Evolutionary conservation across 2,888 invertebrate genomes (phyloP).

Genomic region (Rhopalosiphum nymphaeae): DNA sequence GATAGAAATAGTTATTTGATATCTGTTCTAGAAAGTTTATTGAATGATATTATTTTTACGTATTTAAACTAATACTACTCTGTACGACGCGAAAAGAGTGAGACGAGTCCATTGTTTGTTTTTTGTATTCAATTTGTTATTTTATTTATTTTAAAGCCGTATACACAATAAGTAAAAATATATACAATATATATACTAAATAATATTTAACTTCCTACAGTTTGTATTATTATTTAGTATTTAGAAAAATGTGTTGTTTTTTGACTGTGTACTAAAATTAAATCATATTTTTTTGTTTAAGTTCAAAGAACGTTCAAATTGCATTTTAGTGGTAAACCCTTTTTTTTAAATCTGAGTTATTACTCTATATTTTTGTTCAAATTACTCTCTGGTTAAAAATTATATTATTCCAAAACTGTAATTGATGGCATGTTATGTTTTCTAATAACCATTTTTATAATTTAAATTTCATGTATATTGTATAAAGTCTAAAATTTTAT

Average conservation of each 20-base stretch:
- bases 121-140: neutral
- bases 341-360: neutral
- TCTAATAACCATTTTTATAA: neutral
- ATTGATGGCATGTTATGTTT: neutral
- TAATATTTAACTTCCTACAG: neutral
- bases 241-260: neutral
- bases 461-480: neutral
- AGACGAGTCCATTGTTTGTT: neutral
- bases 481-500: neutral
- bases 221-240: neutral
- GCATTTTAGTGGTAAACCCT: neutral
- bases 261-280: neutral
- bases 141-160: neutral
- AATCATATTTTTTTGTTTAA: neutral
- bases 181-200: neutral
- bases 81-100: neutral
- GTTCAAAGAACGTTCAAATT: neutral
- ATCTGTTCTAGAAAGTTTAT: neutral
- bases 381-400: neutral
- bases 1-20: neutral
- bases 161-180: neutral
- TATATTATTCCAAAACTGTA: neutral
- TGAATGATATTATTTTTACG: neutral
- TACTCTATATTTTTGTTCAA: neutral
- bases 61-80: neutral